Conservation (phyloP, 2,888 invertebrate genomes). For the Alitta virens region DNA sequence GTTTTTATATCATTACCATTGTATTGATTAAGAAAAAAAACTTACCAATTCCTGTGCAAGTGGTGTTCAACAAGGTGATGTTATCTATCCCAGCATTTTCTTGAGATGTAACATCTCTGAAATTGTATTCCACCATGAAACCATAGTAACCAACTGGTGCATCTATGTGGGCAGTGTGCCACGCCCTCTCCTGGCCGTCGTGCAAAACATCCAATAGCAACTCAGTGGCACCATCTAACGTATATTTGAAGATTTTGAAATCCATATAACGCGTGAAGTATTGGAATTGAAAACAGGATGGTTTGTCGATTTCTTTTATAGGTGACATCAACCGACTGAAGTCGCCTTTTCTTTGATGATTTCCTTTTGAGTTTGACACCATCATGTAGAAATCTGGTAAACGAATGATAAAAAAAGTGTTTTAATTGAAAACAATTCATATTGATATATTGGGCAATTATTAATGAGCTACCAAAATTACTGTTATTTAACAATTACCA, state of each 20-base stretch:
- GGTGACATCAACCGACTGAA: conserved; percentile 23
- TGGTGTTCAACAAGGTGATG: conserved; percentile 12
- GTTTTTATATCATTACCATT: no score
- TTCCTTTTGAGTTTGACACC: neutral
- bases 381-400: conserved; percentile 11
- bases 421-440: no score
- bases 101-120: conserved; percentile 1
- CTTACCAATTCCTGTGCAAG: conserved; percentile 10
- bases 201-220: conserved; percentile 18
- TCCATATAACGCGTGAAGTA: conserved; percentile 25
- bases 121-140: conserved; percentile 17
- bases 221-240: neutral
- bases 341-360: neutral
- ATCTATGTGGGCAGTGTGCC: conserved; percentile 14
- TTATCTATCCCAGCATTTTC: conserved; percentile 19
- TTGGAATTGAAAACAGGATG: conserved; percentile 18
- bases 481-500: no score
- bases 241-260: conserved; percentile 10
- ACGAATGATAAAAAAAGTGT: no score
- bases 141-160: conserved; percentile 15
- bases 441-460: no score
- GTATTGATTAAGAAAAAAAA: no score
- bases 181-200: conserved; percentile 19
- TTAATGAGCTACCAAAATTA: no score
- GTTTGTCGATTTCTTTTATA: neutral